Evolutionary conservation across 1,140 invertebrate species (phyloP).

Genomic region (Drosophila parvula): DNA sequence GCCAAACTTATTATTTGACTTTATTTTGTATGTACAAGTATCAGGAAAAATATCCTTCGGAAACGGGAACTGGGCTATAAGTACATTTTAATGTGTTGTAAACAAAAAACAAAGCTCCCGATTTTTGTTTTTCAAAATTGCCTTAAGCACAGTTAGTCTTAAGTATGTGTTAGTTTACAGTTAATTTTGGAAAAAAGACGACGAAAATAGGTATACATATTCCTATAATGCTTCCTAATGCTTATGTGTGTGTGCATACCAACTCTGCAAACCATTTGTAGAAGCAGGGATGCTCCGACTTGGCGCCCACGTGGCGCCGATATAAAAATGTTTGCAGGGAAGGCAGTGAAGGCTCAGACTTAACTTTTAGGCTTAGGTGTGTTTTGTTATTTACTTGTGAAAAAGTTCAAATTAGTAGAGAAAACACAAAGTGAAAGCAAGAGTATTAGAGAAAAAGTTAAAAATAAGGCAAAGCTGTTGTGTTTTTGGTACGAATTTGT

Average conservation of each 20-base stretch:
- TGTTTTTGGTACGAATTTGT: conserved; percentile 4
- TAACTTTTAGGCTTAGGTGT: conserved; percentile 4
- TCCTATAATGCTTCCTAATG: not conserved
- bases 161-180: not conserved
- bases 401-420: conserved; percentile 9
- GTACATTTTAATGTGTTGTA: not conserved
- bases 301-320: too few species aligned
- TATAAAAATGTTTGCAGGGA: not conserved
- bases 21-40: conserved; percentile 10
- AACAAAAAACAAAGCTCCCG: conserved; percentile 8
- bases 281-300: not conserved
- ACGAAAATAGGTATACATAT: not conserved
- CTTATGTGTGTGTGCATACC: not conserved
- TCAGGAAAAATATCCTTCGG: not conserved
- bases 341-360: not conserved
- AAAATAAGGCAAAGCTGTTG: conserved; percentile 10
- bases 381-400: conserved; percentile 2
- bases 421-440: conserved; percentile 4
- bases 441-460: conserved; percentile 4
- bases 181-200: not conserved
- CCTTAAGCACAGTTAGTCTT: not conserved
- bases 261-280: conserved; percentile 3
- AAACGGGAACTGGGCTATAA: conserved; percentile 10
- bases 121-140: not conserved
- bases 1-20: not conserved